phyloP scores from a whole-genome alignment of 2,797 vertebrate species.

The Myotis planiceps region DNA sequence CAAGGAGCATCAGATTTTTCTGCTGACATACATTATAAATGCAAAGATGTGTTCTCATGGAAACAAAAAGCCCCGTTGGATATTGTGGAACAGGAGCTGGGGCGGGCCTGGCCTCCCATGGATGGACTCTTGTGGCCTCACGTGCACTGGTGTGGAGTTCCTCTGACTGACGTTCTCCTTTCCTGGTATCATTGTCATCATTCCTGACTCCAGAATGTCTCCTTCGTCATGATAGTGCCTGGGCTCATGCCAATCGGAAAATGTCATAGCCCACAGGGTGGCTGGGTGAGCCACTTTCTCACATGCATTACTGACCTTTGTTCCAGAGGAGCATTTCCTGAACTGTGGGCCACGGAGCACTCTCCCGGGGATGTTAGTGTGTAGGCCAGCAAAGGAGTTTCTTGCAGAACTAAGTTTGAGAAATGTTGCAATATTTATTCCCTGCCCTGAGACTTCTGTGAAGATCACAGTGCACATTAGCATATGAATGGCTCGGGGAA shows the following conservation, averaged over 20 bases:
- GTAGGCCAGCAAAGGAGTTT: background rate
- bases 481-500: background rate
- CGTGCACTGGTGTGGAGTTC: background rate
- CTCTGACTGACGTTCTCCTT: background rate
- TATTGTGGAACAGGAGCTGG: background rate
- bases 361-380: background rate
- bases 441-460: background rate
- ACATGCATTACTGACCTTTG: background rate
- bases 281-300: background rate
- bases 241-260: background rate
- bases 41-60: background rate
- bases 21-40: background rate
- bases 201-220: background rate
- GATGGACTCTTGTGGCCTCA: background rate
- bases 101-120: background rate
- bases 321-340: background rate
- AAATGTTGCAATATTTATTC: background rate
- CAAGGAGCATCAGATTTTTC: background rate
- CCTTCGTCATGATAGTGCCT: background rate
- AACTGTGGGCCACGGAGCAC: background rate
- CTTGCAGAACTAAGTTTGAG: background rate
- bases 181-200: background rate
- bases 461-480: background rate
- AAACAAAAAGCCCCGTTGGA: background rate
- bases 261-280: background rate